Evolutionary conservation across 1,140 invertebrate species (phyloP).

Genomic region (Danaus plexippus): DNA sequence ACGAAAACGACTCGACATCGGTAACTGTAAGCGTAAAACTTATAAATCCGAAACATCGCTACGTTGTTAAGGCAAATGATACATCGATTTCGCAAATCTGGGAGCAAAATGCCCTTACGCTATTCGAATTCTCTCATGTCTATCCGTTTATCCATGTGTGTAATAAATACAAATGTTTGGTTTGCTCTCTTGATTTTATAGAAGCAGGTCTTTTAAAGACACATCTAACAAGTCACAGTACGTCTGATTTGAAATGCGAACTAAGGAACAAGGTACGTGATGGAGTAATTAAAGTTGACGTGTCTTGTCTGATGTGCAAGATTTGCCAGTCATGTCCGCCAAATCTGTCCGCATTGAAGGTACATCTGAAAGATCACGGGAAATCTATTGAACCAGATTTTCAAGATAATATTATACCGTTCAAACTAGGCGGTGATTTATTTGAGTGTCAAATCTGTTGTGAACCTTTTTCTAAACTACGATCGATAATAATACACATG

Average conservation of each 20-base stretch:
- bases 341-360: constrained; percentile 35
- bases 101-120: constrained; percentile 42
- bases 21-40: no score
- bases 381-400: constrained; percentile 35
- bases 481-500: constrained; percentile 57
- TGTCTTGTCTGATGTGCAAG: constrained; percentile 39
- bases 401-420: constrained; percentile 52
- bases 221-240: constrained; percentile 39
- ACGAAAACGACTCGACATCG: no score
- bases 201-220: constrained; percentile 31
- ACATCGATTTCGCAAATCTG: constrained; percentile 17
- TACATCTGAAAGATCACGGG: constrained; percentile 43
- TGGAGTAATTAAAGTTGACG: constrained; percentile 49
- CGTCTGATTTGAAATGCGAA: constrained; percentile 33
- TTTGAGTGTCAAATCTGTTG: constrained; percentile 50
- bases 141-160: constrained; percentile 46
- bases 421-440: constrained; percentile 34
- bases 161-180: constrained; percentile 53
- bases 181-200: constrained; percentile 36
- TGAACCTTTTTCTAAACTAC: constrained; percentile 37
- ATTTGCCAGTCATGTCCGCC: constrained; percentile 29
- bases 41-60: no score
- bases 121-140: constrained; percentile 47
- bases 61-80: no score
- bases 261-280: constrained; percentile 36